Conservation (phyloP, 1,140 invertebrate genomes). For the Saccostrea cuccullata region DNA sequence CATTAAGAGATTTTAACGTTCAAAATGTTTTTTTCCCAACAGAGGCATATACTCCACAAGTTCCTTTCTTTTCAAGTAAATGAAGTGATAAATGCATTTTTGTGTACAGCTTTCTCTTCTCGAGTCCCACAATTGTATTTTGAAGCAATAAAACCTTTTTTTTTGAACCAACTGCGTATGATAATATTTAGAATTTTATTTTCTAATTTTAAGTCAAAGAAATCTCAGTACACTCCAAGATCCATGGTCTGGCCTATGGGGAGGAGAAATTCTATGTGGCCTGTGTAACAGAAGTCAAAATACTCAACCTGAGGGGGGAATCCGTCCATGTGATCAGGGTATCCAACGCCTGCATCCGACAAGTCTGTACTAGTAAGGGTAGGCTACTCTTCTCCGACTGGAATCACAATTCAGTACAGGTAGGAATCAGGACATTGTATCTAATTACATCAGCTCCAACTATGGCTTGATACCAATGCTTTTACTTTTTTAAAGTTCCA, state of each 20-base stretch:
- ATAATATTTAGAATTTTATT: background rate
- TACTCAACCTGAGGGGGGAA: slow-evolving; percentile 24
- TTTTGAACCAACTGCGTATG: too few species aligned
- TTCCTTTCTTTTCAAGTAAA: too few species aligned
- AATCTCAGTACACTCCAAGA: slow-evolving; percentile 6
- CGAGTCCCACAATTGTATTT: too few species aligned
- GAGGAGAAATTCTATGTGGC: slow-evolving; percentile 39
- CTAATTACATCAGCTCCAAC: too few species aligned
- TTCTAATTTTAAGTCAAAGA: slow-evolving; percentile 37
- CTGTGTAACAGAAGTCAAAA: slow-evolving; percentile 26
- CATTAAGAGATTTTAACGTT: too few species aligned
- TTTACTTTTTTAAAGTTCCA: too few species aligned
- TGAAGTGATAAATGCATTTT: too few species aligned
- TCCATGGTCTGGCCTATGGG: background rate
- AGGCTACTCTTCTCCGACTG: slow-evolving; percentile 36
- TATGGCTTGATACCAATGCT: too few species aligned
- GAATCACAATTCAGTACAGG: slow-evolving; percentile 40
- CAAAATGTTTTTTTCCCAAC: too few species aligned
- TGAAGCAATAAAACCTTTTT: too few species aligned
- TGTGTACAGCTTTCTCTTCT: too few species aligned
- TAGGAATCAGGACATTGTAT: background rate
- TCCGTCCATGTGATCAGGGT: slow-evolving; percentile 8
- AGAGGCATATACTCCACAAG: too few species aligned
- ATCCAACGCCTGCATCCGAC: slow-evolving; percentile 22
- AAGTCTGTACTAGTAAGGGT: slow-evolving; percentile 27